Percentiles rank a stretch among this genome's conserved stretches.
Evolutionary conservation across 1,140 invertebrate genomes (phyloP).

Genomic region (Sminthurinus signatus): DNA sequence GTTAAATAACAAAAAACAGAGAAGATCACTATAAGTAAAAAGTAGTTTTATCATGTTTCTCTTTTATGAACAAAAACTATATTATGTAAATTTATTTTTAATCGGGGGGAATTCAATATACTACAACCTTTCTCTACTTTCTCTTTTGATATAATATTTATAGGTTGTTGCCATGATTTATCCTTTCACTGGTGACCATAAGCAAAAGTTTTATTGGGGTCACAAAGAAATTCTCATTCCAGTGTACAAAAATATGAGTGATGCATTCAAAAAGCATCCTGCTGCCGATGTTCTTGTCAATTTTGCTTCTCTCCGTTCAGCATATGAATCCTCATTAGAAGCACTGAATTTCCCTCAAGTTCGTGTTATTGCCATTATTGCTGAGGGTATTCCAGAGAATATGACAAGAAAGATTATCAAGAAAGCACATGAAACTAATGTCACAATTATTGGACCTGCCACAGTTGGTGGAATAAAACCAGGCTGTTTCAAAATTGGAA

Average conservation of each 20-base stretch:
- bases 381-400: conserved; percentile 87
- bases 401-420: conserved; percentile 88
- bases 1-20: no score
- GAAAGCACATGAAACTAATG: conserved; percentile 69
- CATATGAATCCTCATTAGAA: conserved; percentile 95
- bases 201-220: conserved; percentile 99
- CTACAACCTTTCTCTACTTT: background rate
- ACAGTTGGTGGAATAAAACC: conserved; percentile 96
- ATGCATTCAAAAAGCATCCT: conserved; percentile 90
- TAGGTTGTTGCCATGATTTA: conserved; percentile 91
- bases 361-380: conserved; percentile 95
- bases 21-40: no score
- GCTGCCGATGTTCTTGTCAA: conserved; percentile 97
- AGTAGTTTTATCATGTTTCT: no score
- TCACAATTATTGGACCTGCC: conserved; percentile 90
- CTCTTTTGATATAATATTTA: conserved; percentile 36
- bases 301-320: conserved; percentile 95
- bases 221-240: conserved; percentile 94
- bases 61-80: no score
- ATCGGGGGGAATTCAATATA: background rate
- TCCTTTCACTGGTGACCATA: conserved; percentile 97
- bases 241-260: conserved; percentile 96
- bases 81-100: no score
- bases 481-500: conserved; percentile 99
- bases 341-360: conserved; percentile 83